Evolutionary conservation across 2,797 vertebrate species (phyloP), one percentile per base, ranked within the genome.

Genomic region (Tokudaia tokunoshimensis): DNA sequence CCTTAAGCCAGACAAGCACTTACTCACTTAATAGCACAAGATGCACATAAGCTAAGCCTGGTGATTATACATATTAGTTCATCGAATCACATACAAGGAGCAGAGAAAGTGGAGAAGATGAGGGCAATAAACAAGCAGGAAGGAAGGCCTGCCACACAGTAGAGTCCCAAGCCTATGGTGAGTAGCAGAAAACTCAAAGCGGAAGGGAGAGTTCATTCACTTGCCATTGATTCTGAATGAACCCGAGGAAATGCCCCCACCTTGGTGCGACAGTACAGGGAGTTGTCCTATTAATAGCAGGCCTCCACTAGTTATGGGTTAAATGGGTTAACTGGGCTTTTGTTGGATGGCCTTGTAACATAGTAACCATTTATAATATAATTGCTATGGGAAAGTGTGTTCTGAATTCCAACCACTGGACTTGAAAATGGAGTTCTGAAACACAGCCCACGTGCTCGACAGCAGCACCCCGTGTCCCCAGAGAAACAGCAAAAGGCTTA

Each of bases 241-340:
- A 63, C 70, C 78, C n/a, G 22, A 0, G 61, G 82, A 91, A 92
- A 20, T 82, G 63, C 34, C 37, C 57, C 87, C 52, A 41, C 44
- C 34, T 0, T 12, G 6, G 83, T 52, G 7, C 26, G 4, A 29
- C 55, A 14, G 19, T n/a, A 72, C 26, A 97, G 85, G 63, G 74
- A 89, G 85, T 8, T 52, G 80, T 90, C 88, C 92, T 97, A 89
- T 97, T 96, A 97, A 92, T 85, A 95, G 89, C 59, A 7, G 4
- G 65, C n/a, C 81, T 96, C 89, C 70, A 65, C 91, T 93, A 91
- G 47, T 90, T 89, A 87, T 65, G 96, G 96, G 97, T 97, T 97
- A 96, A 97, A 94, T 93, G 97, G 96, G 96, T 98, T 97, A 97
- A 96, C 97, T 95, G 95, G 91, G 94, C 86, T 95, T 96, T 96